Conservation (phyloP, 1,140 invertebrate genomes). For the Patella vulgata region DNA sequence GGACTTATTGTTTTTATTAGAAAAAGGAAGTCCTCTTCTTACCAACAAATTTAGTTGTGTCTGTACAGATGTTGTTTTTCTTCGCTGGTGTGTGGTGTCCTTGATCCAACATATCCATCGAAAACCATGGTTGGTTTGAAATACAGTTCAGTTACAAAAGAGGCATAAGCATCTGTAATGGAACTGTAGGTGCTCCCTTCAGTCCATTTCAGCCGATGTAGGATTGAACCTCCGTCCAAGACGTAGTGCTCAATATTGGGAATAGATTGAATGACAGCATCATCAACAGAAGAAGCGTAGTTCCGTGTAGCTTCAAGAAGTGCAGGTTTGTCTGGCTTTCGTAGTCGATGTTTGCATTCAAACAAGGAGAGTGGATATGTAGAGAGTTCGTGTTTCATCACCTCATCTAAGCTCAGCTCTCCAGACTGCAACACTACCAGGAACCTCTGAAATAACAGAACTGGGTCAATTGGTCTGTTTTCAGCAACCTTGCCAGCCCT, state of each 20-base stretch:
- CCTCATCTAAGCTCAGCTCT: neutral
- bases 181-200: constrained; percentile 15
- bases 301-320: constrained; percentile 1
- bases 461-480: constrained; percentile 1
- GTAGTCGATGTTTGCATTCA: neutral
- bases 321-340: neutral
- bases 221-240: constrained; percentile 1
- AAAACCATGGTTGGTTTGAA: constrained; percentile 9
- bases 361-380: too few relatives aligned
- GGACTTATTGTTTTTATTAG: too few relatives aligned
- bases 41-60: too few relatives aligned
- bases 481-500: constrained; percentile 1
- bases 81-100: neutral
- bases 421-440: too few relatives aligned
- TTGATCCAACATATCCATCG: constrained; percentile 15
- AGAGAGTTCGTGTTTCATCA: too few relatives aligned
- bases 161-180: constrained; percentile 12
- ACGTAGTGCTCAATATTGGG: too few relatives aligned
- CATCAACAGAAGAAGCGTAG: neutral
- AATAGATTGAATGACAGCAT: too few relatives aligned
- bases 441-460: neutral
- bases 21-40: too few relatives aligned
- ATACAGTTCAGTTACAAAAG: constrained; percentile 1
- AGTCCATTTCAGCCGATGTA: constrained; percentile 23
- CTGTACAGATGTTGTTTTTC: too few relatives aligned